Evolutionary conservation across 2,888 invertebrate species (phyloP), one percentile per base, ranked within the genome.

Genomic region (Merodon equestris): DNA sequence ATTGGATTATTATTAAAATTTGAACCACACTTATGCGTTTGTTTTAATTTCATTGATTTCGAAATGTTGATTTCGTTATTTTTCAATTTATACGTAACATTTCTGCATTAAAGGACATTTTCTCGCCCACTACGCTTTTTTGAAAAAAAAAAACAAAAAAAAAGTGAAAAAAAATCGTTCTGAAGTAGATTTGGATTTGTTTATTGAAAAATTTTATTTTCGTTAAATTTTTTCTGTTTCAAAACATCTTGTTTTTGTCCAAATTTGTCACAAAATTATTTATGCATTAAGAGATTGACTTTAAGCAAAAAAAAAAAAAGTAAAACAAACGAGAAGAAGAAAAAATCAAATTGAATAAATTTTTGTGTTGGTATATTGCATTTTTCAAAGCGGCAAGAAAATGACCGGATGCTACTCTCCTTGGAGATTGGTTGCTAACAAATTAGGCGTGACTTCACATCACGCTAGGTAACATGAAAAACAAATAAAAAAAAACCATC

Each of bases 341-440:
- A 71, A 81, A 60, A 61, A 73, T 58, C 58, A 66, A 75, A 75
- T 75, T 75, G 60, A 75, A 75, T 75, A 75, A 71, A 73, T 48
- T 66, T 82, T 81, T 70, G 72, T 72, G 73, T 82, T 74, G 75
- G 70, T 73, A 73, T 79, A 79, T 82, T 82, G 72, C 82, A 82
- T 79, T 82, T 76, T 81, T 81, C 82, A 84, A 85, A 85, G 92
- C 93, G 93, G 92, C 92, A 92, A 91, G 90, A 90, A 92, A 91
- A 89, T 91, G 87, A 90, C 91, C 87, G 92, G 93, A 89, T 94
- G 94, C 93, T 94, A 94, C 92, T 95, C 94, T 89, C 96, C 96
- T 91, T 96, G 96, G 96, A 94, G 95, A 88, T 94, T 96, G 91
- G 96, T 96, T 90, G 96, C 96, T 90, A 95, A 95, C 91, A 96